A percentile compares a stretch with the other conserved stretches of the same genome.
Conservation (phyloP, 2,888 invertebrate genomes). For the Lampropteryx suffumata region DNA sequence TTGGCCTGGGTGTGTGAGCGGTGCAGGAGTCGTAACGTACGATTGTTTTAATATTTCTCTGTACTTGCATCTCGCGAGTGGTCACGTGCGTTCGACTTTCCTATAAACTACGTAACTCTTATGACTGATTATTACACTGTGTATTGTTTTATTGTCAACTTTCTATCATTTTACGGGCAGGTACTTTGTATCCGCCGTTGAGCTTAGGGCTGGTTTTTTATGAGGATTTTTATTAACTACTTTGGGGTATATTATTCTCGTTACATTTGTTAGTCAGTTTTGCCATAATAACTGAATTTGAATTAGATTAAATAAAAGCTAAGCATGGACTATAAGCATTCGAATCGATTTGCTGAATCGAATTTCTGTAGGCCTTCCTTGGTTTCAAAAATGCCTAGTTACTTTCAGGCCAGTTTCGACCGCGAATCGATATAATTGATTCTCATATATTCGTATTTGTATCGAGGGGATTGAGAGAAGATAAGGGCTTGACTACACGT, state of each 20-base stretch:
- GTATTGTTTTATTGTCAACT: slow-evolving; percentile 40
- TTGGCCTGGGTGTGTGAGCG: slow-evolving; percentile 12
- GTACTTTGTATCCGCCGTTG: slow-evolving; percentile 27
- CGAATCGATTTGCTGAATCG: no score
- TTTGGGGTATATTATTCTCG: slow-evolving; percentile 25
- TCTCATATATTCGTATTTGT: slow-evolving; percentile 32
- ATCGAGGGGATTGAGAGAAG: slow-evolving; percentile 41
- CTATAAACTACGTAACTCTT: slow-evolving; percentile 49
- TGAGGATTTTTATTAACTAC: slow-evolving; percentile 25
- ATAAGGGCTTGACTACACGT: no score
- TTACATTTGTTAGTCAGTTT: slow-evolving; percentile 32
- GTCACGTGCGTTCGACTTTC: slow-evolving; percentile 58
- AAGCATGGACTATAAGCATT: slow-evolving; percentile 1
- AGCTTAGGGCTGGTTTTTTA: slow-evolving; percentile 28
- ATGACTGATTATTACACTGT: slow-evolving; percentile 70
- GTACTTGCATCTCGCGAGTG: slow-evolving; percentile 61
- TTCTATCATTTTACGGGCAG: slow-evolving; percentile 35
- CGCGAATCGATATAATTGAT: slow-evolving; percentile 35
- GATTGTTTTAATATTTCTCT: slow-evolving; percentile 43
- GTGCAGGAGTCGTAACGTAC: slow-evolving; percentile 31
- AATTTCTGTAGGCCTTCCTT: slow-evolving; percentile 10
- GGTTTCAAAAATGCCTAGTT: slow-evolving; percentile 28
- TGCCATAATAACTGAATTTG: slow-evolving; percentile 29
- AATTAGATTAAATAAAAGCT: slow-evolving; percentile 16
- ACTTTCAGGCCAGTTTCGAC: slow-evolving; percentile 37